Evolutionary conservation across 53 echinoderm and acorn worm genomes (phyloP).

Genomic region (Holothuria scabra): DNA sequence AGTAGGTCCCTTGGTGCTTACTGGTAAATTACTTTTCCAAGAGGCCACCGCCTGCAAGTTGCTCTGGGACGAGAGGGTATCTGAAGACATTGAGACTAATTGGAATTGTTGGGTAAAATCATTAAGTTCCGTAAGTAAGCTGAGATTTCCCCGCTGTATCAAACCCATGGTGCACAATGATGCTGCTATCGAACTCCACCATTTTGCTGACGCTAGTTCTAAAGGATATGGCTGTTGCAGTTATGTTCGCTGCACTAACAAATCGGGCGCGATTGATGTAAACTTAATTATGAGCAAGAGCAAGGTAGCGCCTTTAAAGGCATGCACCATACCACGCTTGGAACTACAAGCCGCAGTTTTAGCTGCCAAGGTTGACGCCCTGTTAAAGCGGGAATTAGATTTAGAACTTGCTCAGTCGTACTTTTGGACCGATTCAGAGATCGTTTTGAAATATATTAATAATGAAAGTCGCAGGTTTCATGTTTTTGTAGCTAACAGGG

Average conservation of each 20-base stretch:
- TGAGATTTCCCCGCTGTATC: conserved; percentile 52
- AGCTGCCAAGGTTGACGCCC: conserved; percentile 44
- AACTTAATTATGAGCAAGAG: conserved; percentile 61
- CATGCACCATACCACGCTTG: conserved; percentile 46
- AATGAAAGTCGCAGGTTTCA: conserved; percentile 59
- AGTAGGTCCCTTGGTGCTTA: conserved; percentile 16
- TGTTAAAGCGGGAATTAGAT: conserved; percentile 2
- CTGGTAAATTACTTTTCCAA: too few species aligned
- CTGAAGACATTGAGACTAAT: conserved; percentile 17
- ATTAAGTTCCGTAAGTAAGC: conserved; percentile 18
- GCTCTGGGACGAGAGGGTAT: conserved; percentile 56
- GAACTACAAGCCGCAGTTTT: too few species aligned
- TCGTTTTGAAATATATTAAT: conserved; percentile 51
- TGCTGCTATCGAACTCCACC: conserved; percentile 38
- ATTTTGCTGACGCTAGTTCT: conserved; percentile 65
- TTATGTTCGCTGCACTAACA: conserved; percentile 56
- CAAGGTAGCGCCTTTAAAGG: conserved; percentile 54
- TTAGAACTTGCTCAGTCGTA: too few species aligned
- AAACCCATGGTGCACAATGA: conserved; percentile 43
- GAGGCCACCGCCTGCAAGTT: conserved; percentile 19
- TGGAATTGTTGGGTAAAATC: conserved; percentile 51
- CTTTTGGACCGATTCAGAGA: too few species aligned
- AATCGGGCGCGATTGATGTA: conserved; percentile 28
- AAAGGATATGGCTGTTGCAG: too few species aligned
- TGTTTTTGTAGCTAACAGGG: conserved; percentile 55